phyloP scores from a whole-genome alignment of 2,888 invertebrate species.

The Pachliopta kotzebuea region DNA sequence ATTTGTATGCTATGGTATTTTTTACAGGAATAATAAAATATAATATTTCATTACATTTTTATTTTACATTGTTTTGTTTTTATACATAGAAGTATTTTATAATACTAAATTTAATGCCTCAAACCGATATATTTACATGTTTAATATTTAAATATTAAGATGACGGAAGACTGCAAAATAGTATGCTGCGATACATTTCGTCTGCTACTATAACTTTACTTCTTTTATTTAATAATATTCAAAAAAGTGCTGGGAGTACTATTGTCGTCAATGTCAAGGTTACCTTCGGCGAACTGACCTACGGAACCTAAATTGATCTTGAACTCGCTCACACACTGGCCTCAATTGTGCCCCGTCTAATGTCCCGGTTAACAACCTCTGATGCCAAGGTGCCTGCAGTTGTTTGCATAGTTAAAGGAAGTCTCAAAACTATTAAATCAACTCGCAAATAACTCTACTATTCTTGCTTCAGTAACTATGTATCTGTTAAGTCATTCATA shows the following conservation, averaged over 20 bases:
- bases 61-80: no score
- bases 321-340: conserved; percentile 79
- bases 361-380: conserved; percentile 80
- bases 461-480: conserved; percentile 9
- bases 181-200: neutral
- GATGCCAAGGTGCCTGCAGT: conserved; percentile 75
- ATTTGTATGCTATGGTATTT: no score
- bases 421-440: conserved; percentile 49
- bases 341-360: conserved; percentile 78
- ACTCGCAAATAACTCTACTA: conserved; percentile 29
- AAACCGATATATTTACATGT: no score
- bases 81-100: no score
- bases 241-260: conserved; percentile 43
- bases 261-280: conserved; percentile 76
- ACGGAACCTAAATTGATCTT: conserved; percentile 80
- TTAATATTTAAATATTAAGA: no score
- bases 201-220: neutral
- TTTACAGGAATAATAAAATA: no score
- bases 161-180: no score
- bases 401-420: conserved; percentile 62
- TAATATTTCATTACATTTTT: no score
- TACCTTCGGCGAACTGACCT: conserved; percentile 80
- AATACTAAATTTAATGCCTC: no score
- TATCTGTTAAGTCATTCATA: conserved; percentile 16
- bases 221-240: neutral